Evolutionary conservation across 2,797 vertebrate species (phyloP), one percentile per base, ranked within the genome.

Genomic region (Decapterus maruadsi): DNA sequence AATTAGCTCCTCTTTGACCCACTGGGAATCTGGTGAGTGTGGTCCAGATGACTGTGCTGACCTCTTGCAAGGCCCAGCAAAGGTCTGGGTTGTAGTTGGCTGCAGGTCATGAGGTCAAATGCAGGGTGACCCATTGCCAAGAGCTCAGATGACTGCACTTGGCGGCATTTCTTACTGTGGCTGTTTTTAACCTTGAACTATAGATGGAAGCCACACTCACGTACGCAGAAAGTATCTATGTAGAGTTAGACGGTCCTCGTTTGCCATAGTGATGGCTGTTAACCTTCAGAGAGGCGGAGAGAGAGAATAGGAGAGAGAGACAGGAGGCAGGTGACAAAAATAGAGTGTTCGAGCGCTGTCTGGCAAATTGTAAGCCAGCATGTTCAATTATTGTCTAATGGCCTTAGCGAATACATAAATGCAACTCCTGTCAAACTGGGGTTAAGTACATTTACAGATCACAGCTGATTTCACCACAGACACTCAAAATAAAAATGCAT

Each of bases 361-460:
- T 78, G 81, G 80, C 80, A 80, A 75, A 69, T 77, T 82, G 72
- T 82, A 81, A 87, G 68, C 73, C 82, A 68, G 77, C 73, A 59
- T 84, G 89, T 83, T 89, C 68, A 77, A 83, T 91, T 89, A 78
- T 82, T 4, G 34, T 87, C 76, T 88, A 87, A 93, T 88, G 89
- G 89, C 89, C 91, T 91, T 88, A 89, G 89, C 67, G 85, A 78
- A 68, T 71, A 86, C 72, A 79, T 82, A 83, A 83, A 87, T 70
- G 72, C 74, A 88, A 68, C 78, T 87, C 69, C 82, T 81, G 82
- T 86, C 78, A 80, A 82, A 75, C 69, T 61, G 57, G 71, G 75
- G 74, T 82, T 68, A 55, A 81, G 80, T 80, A 56, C 59, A 85
- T 85, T 78, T 83, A 71, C 65, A 26, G 51, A 80, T 81, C 77